Conservation (phyloP, 2,888 invertebrate species). For the Cataglyphis altisquamis region DNA sequence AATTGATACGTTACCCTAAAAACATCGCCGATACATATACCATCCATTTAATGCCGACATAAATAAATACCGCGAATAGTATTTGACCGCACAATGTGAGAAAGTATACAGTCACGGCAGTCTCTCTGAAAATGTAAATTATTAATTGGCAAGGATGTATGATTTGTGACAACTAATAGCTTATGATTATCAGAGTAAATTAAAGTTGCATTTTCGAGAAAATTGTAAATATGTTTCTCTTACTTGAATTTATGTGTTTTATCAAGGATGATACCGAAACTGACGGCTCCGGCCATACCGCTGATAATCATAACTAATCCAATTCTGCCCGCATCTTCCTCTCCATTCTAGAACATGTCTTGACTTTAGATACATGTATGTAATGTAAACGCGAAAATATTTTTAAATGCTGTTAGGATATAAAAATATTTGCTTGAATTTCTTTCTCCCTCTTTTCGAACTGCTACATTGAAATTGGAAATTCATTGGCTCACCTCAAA, state of each 20-base stretch:
- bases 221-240: conserved; percentile 72
- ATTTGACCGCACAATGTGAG: conserved; percentile 81
- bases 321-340: conserved; percentile 88
- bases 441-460: background rate
- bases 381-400: background rate
- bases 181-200: background rate
- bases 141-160: background rate
- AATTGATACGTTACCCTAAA: conserved; percentile 77
- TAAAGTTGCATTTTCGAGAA: background rate
- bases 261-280: conserved; percentile 89
- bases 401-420: background rate
- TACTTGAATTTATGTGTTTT: conserved; percentile 90
- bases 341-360: conserved; percentile 85
- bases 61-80: conserved; percentile 78
- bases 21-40: conserved; percentile 79
- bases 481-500: conserved; percentile 83
- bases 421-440: background rate
- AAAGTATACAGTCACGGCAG: conserved; percentile 85
- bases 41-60: conserved; percentile 78
- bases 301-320: conserved; percentile 89
- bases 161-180: background rate
- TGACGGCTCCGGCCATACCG: conserved; percentile 89
- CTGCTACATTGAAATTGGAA: background rate
- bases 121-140: conserved; percentile 86
- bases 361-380: background rate